Conservation (phyloP, 2,888 invertebrate genomes). For the Lasioglossum oenotherae region DNA sequence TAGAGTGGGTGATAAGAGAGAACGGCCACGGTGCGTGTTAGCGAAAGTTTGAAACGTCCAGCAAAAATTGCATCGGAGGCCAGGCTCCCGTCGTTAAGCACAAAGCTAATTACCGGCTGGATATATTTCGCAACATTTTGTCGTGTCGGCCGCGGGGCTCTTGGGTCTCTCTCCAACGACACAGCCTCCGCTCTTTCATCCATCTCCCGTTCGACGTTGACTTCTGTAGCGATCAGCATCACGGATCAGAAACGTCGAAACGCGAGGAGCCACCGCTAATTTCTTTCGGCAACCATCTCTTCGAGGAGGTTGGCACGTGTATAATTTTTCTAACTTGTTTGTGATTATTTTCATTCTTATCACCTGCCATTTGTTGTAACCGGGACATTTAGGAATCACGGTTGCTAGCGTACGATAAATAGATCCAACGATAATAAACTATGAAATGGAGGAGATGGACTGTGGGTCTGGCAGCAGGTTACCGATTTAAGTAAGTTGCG, state of each 20-base stretch:
- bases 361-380: not conserved
- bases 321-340: not conserved
- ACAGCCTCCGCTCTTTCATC: slow-evolving; percentile 16
- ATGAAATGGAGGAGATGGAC: not conserved
- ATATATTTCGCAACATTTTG: slow-evolving; percentile 72
- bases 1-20: slow-evolving; percentile 64
- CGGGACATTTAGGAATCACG: not conserved
- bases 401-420: not conserved
- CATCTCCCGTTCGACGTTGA: slow-evolving; percentile 39
- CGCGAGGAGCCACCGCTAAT: slow-evolving; percentile 30
- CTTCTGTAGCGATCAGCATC: slow-evolving; percentile 38
- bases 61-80: slow-evolving; percentile 67
- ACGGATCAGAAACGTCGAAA: slow-evolving; percentile 45
- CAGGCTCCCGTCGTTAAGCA: slow-evolving; percentile 61
- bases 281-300: slow-evolving; percentile 39
- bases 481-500: slow-evolving; percentile 1
- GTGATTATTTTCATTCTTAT: not conserved
- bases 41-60: slow-evolving; percentile 72
- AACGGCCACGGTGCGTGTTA: slow-evolving; percentile 58
- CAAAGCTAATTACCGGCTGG: slow-evolving; percentile 75
- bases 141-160: slow-evolving; percentile 68
- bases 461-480: not conserved
- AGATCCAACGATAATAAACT: not conserved
- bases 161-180: slow-evolving; percentile 47
- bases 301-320: not conserved